phyloP scores from a whole-genome alignment of 2,113 vertebrate species.

The Albula goreensis region DNA sequence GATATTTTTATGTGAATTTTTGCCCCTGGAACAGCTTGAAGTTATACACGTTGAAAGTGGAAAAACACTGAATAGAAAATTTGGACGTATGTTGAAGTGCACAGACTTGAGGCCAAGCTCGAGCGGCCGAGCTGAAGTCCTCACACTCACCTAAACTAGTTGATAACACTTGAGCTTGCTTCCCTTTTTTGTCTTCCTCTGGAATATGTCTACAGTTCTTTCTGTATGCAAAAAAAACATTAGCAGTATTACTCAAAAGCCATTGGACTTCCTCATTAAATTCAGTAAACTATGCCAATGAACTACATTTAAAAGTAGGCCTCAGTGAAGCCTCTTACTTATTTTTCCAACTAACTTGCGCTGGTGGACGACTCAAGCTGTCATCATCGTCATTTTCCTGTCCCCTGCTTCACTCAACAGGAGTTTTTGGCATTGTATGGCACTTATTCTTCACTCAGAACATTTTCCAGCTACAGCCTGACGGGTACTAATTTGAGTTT shows the following conservation, averaged over 20 bases:
- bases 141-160: not conserved
- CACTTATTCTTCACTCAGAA: not conserved
- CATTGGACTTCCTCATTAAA: not conserved
- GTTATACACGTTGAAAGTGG: no score
- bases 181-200: not conserved
- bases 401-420: not conserved
- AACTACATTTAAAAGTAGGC: not conserved
- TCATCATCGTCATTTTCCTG: not conserved
- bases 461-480: not conserved
- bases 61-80: not conserved
- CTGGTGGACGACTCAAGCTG: not conserved
- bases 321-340: not conserved
- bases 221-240: not conserved
- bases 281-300: not conserved
- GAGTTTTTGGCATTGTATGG: not conserved
- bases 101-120: not conserved
- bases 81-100: not conserved
- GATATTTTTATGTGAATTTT: no score
- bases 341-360: not conserved
- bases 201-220: not conserved
- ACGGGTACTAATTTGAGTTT: not conserved
- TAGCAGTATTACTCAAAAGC: not conserved
- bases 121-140: not conserved
- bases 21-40: no score
- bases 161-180: not conserved